Evolutionary conservation across 2,888 invertebrate species (phyloP).

Genomic region (Mythimna impura): DNA sequence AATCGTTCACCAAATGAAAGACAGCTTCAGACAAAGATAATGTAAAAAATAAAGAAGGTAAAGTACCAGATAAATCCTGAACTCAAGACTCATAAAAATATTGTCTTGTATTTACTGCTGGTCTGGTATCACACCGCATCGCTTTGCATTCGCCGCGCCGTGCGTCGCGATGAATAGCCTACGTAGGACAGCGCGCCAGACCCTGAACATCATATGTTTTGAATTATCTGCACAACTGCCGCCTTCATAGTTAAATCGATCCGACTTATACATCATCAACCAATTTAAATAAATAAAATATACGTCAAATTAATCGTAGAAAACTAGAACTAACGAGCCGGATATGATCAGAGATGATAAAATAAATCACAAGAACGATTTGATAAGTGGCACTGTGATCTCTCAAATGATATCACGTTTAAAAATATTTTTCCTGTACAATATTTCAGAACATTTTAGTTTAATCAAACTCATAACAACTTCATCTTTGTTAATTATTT

Average conservation of each 20-base stretch:
- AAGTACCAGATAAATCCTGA: too few relatives aligned
- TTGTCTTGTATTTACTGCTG: too few relatives aligned
- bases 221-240: background rate
- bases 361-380: conserved; percentile 42
- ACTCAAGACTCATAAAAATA: too few relatives aligned
- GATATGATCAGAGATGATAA: conserved; percentile 48
- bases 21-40: too few relatives aligned
- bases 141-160: too few relatives aligned
- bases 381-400: conserved; percentile 33
- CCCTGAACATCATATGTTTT: too few relatives aligned
- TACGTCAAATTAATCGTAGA: conserved; percentile 17
- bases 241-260: background rate
- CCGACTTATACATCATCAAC: conserved; percentile 6
- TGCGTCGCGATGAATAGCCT: too few relatives aligned
- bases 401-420: conserved; percentile 27
- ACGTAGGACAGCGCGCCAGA: too few relatives aligned
- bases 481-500: background rate
- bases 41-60: too few relatives aligned
- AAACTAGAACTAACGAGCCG: conserved; percentile 52
- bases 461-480: conserved; percentile 3
- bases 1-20: too few relatives aligned
- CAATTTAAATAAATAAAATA: conserved; percentile 42
- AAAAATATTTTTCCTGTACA: conserved; percentile 12
- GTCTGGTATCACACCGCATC: too few relatives aligned
- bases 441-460: conserved; percentile 4